phyloP scores from a whole-genome alignment of 2,888 invertebrate genomes.

The Eupithecia centaureata region DNA sequence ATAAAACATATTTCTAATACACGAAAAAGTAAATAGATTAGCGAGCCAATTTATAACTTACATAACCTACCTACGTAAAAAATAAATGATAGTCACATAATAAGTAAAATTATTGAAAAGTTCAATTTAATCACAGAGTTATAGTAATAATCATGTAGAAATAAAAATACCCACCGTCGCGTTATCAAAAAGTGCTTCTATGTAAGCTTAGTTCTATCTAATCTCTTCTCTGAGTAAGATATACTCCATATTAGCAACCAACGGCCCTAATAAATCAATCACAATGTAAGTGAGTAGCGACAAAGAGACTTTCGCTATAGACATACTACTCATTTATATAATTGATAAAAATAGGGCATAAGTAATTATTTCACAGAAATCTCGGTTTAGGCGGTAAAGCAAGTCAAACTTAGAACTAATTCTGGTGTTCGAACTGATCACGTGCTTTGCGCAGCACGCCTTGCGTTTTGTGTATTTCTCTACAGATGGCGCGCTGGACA shows the following conservation, averaged over 20 bases:
- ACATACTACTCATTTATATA: background rate
- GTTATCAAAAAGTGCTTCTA: slow-evolving; percentile 13
- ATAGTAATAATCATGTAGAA: slow-evolving; percentile 15
- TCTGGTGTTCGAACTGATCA: slow-evolving; percentile 86
- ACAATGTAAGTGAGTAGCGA: background rate
- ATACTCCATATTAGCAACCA: background rate
- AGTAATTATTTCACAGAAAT: background rate
- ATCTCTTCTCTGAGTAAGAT: slow-evolving; percentile 18
- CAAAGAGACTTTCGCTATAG: no score
- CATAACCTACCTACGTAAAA: background rate
- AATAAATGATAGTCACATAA: background rate
- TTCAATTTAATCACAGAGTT: slow-evolving; percentile 29
- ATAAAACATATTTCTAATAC: background rate
- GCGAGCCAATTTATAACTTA: background rate
- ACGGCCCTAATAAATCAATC: background rate
- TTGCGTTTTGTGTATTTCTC: slow-evolving; percentile 91
- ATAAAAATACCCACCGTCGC: slow-evolving; percentile 19
- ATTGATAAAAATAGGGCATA: background rate
- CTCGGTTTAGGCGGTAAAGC: slow-evolving; percentile 21
- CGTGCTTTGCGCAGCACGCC: slow-evolving; percentile 90
- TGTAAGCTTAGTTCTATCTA: slow-evolving; percentile 14
- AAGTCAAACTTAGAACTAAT: slow-evolving; percentile 29
- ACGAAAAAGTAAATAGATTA: background rate
- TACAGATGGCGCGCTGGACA: slow-evolving; percentile 92
- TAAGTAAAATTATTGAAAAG: slow-evolving; percentile 13